These are phyloP conservation scores for Fulica atra DNA, from an alignment of 2,113 vertebrate genomes.

Conservation along the genomic window DNA sequence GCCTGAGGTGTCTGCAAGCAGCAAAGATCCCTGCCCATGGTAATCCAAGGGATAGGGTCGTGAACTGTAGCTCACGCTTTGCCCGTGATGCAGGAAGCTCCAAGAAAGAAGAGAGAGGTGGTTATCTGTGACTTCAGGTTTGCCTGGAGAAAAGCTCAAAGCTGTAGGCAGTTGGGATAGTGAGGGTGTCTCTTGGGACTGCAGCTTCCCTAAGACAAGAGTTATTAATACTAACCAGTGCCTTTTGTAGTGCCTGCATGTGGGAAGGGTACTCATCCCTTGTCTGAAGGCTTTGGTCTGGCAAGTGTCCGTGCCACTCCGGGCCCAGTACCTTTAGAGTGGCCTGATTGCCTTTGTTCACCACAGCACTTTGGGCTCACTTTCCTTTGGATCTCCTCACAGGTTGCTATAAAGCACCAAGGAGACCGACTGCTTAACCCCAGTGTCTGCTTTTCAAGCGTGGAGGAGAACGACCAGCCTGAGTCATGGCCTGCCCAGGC, in stretches of 20 bases:
- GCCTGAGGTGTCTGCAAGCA: no score
- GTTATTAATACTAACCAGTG: neutral
- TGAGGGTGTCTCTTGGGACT: neutral
- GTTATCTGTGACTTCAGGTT: neutral
- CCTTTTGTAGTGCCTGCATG: neutral
- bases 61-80: neutral
- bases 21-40: neutral
- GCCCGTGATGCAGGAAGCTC: neutral
- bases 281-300: neutral
- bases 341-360: neutral
- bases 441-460: rapidly evolving
- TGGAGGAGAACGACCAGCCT: neutral
- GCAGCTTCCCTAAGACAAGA: neutral
- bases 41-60: rapidly evolving
- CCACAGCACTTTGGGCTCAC: neutral
- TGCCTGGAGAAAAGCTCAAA: neutral
- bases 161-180: neutral
- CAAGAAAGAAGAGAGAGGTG: neutral
- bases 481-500: neutral
- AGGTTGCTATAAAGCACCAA: neutral
- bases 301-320: rapidly evolving
- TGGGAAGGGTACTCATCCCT: neutral
- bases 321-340: neutral
- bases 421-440: neutral
- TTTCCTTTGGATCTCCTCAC: neutral